phyloP scores from a whole-genome alignment of 2,888 invertebrate species.

The Phaonia tiefii region DNA sequence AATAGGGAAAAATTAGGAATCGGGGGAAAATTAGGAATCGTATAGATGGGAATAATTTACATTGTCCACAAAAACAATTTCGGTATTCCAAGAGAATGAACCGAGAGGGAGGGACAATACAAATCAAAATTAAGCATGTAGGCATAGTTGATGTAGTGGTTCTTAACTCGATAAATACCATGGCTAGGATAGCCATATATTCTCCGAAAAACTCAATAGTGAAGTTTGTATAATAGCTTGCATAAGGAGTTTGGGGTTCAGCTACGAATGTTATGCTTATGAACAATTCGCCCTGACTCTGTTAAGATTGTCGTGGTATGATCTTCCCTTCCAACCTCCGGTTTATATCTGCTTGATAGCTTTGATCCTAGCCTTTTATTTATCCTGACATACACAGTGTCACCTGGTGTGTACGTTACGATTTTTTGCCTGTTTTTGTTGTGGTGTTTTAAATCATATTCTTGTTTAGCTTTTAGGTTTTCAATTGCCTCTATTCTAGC shows the following conservation, averaged over 20 bases:
- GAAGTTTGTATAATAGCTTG: too few relatives aligned
- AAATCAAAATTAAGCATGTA: too few relatives aligned
- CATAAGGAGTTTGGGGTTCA: too few relatives aligned
- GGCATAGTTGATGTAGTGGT: too few relatives aligned
- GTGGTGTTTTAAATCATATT: slow-evolving; percentile 35
- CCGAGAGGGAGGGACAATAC: too few relatives aligned
- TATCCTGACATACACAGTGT: slow-evolving; percentile 61
- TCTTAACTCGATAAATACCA: too few relatives aligned
- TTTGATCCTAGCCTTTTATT: slow-evolving; percentile 67
- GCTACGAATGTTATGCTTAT: slow-evolving; percentile 43
- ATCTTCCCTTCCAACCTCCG: slow-evolving; percentile 42
- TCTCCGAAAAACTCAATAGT: too few relatives aligned
- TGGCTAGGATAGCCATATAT: too few relatives aligned
- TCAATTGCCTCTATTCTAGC: slow-evolving; percentile 27
- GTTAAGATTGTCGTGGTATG: slow-evolving; percentile 13
- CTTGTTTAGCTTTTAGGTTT: slow-evolving; percentile 8
- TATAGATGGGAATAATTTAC: too few relatives aligned
- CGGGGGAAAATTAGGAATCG: slow-evolving; percentile 2
- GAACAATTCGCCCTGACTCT: slow-evolving; percentile 29
- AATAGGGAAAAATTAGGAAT: background rate
- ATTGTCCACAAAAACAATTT: too few relatives aligned
- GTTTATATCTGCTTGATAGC: slow-evolving; percentile 32
- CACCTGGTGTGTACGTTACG: slow-evolving; percentile 61
- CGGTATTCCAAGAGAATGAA: too few relatives aligned
- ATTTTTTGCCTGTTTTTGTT: slow-evolving; percentile 56